Base-by-base conservation (phyloP, 2,113 vertebrate species). In the Hiodon tergisus region DNA sequence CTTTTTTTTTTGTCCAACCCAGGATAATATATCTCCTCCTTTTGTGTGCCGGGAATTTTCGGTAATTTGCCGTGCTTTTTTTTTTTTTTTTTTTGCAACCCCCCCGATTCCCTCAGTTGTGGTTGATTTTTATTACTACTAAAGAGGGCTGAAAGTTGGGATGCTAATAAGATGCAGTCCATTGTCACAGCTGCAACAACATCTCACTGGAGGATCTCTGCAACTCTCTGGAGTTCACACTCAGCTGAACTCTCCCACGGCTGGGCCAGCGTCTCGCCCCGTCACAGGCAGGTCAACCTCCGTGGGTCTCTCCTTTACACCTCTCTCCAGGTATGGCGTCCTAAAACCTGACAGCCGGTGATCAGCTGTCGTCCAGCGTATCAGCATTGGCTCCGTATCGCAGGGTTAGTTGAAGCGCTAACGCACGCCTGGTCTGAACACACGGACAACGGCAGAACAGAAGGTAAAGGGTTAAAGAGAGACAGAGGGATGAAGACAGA, bases 21-120 rank as follows among this genome's bases (percentile, higher is more conserved):
- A 90, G 86, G 86, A 89, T 90, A 89, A 88, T 90, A 85, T 90
- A 92, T 91, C 91, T 90, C 86, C 83, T 89, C 90, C 90, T 85
- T 89, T 82, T 4, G 73, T 58, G 62, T n/a, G 53, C 63, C 50
- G 73, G 46, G 63, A 53, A 50, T 67, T 48, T 54, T 58, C 61
- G 53, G 50, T 67, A 57, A 67, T 54, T 74, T 50, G 73, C 13
- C 31, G 9, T 72, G 46, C 50, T 61, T 72, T 69, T 47, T 48
- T 46, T 16, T n/a, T 4, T 9, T 6, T 58, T 71, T 57, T 63
- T 3, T 1, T 57, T 57, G 31, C 31, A 31, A 1, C 8, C 50
- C 55, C 31, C 58, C 50, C 62, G 52, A n/a, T 62, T 61, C n/a
- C 72, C 65, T 6, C 60, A 47, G 48, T 73, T 46, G 50, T 13